phyloP scores from a whole-genome alignment of 2,797 vertebrate genomes.

The Chiroxiphia lanceolata region DNA sequence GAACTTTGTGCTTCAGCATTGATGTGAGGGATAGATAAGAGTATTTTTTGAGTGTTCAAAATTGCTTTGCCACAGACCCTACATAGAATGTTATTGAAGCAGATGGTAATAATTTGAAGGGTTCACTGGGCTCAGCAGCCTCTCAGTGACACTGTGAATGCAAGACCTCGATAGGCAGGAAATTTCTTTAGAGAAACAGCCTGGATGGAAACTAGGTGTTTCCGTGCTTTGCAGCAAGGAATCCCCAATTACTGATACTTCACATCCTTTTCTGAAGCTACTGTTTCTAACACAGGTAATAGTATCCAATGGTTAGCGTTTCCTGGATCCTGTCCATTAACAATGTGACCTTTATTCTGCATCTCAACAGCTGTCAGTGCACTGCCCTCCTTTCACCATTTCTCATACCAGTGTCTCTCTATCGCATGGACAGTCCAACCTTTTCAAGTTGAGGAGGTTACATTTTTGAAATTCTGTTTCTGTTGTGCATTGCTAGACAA shows the following conservation, averaged over 20 bases:
- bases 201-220: not conserved
- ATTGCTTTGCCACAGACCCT: not conserved
- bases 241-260: not conserved
- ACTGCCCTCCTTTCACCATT: not conserved
- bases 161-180: not conserved
- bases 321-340: not conserved
- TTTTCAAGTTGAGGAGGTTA: not conserved
- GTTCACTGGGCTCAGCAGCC: not conserved
- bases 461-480: not conserved
- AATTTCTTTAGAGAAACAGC: not conserved
- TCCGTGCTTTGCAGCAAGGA: not conserved
- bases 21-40: not conserved
- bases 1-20: not conserved
- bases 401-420: not conserved
- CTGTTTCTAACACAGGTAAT: not conserved
- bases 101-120: not conserved
- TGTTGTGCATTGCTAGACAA: not conserved
- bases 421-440: accelerated
- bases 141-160: not conserved
- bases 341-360: not conserved
- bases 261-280: not conserved
- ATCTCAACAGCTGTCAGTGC: not conserved
- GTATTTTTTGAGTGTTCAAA: not conserved
- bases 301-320: not conserved
- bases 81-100: not conserved